A percentile compares a stretch with the other conserved stretches of the same genome.
phyloP scores from a whole-genome alignment of 1,140 invertebrate species.

The Aphelenchoides fujianensis region DNA sequence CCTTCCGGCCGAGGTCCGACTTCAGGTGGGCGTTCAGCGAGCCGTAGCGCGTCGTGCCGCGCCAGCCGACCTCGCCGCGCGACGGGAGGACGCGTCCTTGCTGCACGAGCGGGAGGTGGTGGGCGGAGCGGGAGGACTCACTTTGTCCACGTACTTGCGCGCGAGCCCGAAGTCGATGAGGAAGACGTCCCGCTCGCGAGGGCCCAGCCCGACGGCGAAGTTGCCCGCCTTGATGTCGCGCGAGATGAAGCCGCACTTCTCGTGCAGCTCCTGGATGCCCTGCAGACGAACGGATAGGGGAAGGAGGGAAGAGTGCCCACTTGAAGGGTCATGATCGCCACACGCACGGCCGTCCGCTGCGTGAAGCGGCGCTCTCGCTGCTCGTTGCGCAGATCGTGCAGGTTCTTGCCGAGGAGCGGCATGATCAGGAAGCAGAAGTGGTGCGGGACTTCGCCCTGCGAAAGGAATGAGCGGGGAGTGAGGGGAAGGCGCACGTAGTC shows the following conservation, averaged over 20 bases:
- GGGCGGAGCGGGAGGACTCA: constrained; percentile 8
- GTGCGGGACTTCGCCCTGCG: constrained; percentile 5
- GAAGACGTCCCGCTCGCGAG: constrained; percentile 29
- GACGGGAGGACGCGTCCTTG: constrained; percentile 36
- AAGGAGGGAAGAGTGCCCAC: constrained; percentile 7
- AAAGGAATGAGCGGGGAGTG: neutral
- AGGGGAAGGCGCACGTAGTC: constrained; percentile 40
- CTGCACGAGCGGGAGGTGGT: constrained; percentile 72
- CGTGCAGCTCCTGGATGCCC: constrained; percentile 50
- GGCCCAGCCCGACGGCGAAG: constrained; percentile 43
- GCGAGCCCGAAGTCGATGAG: constrained; percentile 96
- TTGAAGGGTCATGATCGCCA: constrained; percentile 45
- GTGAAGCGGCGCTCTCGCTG: constrained; percentile 41
- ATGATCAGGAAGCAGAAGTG: constrained; percentile 46
- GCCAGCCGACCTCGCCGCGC: constrained; percentile 48
- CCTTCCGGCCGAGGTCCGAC: constrained; percentile 67
- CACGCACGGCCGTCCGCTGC: constrained; percentile 37
- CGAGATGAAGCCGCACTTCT: constrained; percentile 37
- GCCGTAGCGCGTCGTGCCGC: constrained; percentile 92
- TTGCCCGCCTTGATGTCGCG: constrained; percentile 51
- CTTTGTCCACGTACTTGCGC: constrained; percentile 75
- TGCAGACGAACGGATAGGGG: constrained; percentile 5
- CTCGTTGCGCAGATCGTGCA: constrained; percentile 47
- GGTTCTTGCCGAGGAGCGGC: constrained; percentile 47
- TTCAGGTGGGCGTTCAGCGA: constrained; percentile 98